These are phyloP conservation scores for Acleris sparsana DNA, from an alignment of 2,888 invertebrate genomes.

Conservation along the genomic window DNA sequence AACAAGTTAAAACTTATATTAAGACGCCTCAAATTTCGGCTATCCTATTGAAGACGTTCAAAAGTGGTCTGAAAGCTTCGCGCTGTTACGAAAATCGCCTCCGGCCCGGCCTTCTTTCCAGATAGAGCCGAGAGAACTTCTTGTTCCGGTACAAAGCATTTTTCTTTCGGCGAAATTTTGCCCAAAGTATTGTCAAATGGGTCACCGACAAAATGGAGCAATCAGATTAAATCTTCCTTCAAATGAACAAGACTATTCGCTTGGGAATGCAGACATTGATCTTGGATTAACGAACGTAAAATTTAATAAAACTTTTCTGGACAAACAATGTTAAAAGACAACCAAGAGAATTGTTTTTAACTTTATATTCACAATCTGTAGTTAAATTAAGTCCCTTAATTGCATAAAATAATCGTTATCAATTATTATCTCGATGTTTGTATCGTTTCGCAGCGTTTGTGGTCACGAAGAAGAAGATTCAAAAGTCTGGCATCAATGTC, in stretches of 20 bases:
- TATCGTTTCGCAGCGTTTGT: too few species aligned
- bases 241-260: slow-evolving; percentile 6
- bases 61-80: slow-evolving; percentile 53
- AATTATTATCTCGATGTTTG: too few species aligned
- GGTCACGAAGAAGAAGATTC: too few species aligned
- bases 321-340: too few species aligned
- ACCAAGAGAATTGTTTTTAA: too few species aligned
- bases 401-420: too few species aligned
- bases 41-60: slow-evolving; percentile 52
- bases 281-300: neutral
- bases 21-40: slow-evolving; percentile 51
- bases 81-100: slow-evolving; percentile 60
- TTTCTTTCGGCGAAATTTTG: slow-evolving; percentile 42
- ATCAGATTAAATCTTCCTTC: slow-evolving; percentile 22
- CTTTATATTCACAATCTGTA: too few species aligned
- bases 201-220: slow-evolving; percentile 33
- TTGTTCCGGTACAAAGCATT: slow-evolving; percentile 48
- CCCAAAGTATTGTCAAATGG: slow-evolving; percentile 44
- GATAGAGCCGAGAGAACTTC: slow-evolving; percentile 50
- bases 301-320: too few species aligned
- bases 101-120: slow-evolving; percentile 55
- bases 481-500: too few species aligned
- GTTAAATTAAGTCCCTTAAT: too few species aligned
- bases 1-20: slow-evolving; percentile 25
- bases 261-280: neutral